phyloP scores from a whole-genome alignment of 2,888 invertebrate genomes.

The Sinotaia quadrata region DNA sequence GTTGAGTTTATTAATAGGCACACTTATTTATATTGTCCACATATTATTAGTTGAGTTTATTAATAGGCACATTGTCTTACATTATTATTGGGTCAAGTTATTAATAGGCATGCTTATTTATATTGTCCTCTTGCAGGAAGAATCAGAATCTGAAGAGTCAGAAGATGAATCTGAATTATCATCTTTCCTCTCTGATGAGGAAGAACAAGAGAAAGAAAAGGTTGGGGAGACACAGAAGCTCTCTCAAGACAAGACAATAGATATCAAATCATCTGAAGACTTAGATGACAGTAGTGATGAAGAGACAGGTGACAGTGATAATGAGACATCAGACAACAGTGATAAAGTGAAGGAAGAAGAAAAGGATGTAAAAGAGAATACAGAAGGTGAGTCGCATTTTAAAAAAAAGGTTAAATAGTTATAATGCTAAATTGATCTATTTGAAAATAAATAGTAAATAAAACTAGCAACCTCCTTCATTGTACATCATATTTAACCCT shows the following conservation, averaged over 20 bases:
- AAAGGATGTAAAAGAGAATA: slow-evolving; percentile 21
- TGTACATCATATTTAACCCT: no score
- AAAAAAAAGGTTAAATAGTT: no score
- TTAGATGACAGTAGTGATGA: slow-evolving; percentile 15
- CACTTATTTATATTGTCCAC: no score
- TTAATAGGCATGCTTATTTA: background rate
- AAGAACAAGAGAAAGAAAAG: slow-evolving; percentile 19
- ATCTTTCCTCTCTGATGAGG: slow-evolving; percentile 21
- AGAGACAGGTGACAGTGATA: slow-evolving; percentile 1
- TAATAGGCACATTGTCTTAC: no score
- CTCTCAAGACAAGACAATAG: background rate
- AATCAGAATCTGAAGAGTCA: background rate
- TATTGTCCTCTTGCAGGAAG: background rate
- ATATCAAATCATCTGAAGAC: slow-evolving; percentile 17
- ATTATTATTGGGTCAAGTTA: no score
- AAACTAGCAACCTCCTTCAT: no score
- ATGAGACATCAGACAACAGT: slow-evolving; percentile 2
- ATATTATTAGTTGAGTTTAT: no score
- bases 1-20: no score
- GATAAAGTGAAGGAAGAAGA: slow-evolving; percentile 32
- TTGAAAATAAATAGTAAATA: no score
- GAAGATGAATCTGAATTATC: slow-evolving; percentile 18
- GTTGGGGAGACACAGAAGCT: background rate
- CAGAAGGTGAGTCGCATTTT: background rate
- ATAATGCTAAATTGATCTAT: no score